Percentiles rank a stretch among this genome's conserved stretches.
phyloP scores from a whole-genome alignment of 2,888 invertebrate genomes.

The Caenorhabditis doughertyi region DNA sequence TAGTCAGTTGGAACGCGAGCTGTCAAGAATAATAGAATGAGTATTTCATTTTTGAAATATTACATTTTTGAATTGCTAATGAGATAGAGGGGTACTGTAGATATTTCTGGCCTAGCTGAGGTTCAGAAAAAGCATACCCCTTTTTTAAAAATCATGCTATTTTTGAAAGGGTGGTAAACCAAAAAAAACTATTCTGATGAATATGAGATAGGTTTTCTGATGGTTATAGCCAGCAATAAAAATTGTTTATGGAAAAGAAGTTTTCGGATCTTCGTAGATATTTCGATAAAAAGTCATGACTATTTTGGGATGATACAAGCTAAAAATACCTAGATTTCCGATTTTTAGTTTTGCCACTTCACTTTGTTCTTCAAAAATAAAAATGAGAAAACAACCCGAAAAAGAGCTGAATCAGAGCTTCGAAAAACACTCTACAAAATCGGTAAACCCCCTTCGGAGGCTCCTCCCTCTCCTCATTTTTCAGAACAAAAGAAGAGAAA shows the following conservation, averaged over 20 bases:
- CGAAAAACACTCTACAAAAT: conserved; percentile 8
- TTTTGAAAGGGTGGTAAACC: no score
- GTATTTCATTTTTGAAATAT: conserved; percentile 37
- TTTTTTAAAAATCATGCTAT: no score
- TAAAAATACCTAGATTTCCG: not conserved
- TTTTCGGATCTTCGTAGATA: no score
- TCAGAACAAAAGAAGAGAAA: conserved; percentile 38
- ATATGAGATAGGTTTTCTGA: no score
- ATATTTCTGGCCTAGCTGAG: not conserved
- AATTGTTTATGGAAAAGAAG: no score
- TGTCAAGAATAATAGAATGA: conserved; percentile 4
- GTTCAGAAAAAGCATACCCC: not conserved
- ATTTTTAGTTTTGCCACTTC: conserved; percentile 20
- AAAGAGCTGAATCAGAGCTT: conserved; percentile 19
- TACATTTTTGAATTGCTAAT: conserved; percentile 50
- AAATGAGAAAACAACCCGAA: conserved; percentile 15
- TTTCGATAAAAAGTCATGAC: no score
- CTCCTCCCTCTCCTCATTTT: conserved; percentile 43
- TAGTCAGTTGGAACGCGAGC: not conserved
- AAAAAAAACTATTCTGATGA: no score
- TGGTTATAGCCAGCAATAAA: no score
- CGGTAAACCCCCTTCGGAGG: conserved; percentile 1
- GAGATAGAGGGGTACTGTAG: not conserved
- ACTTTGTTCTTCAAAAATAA: not conserved
- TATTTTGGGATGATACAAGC: not conserved